Percentiles rank a stretch among this genome's conserved stretches.
Evolutionary conservation across 2,113 vertebrate genomes (phyloP).

Genomic region (Phalacrocorax pelagicus): DNA sequence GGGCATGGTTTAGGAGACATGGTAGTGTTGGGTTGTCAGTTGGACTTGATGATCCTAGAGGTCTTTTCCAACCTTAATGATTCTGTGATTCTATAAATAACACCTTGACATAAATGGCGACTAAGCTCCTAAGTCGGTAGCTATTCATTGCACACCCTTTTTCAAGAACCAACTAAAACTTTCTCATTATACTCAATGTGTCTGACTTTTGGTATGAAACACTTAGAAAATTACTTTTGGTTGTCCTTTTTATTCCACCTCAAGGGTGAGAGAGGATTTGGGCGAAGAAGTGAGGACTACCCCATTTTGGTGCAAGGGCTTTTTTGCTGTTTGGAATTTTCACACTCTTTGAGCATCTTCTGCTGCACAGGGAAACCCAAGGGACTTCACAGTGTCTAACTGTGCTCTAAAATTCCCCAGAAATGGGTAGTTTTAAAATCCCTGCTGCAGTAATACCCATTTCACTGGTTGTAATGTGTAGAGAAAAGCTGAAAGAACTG

Average conservation of each 20-base stretch:
- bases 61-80: too few relatives aligned
- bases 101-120: not conserved
- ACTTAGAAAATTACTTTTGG: not conserved
- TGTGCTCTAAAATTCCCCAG: not conserved
- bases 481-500: not conserved
- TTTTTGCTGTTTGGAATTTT: not conserved
- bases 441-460: not conserved
- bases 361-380: not conserved
- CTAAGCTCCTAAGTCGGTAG: not conserved
- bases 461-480: not conserved
- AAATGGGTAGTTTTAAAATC: not conserved
- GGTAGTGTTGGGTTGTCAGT: too few relatives aligned
- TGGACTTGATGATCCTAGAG: too few relatives aligned
- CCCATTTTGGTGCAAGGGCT: not conserved
- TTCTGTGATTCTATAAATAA: not conserved
- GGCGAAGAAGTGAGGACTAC: fast-evolving
- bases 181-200: not conserved
- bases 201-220: not conserved
- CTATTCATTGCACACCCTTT: not conserved
- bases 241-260: not conserved
- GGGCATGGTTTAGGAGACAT: too few relatives aligned
- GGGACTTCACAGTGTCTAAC: not conserved
- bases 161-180: not conserved
- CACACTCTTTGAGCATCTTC: not conserved
- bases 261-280: not conserved